Base-by-base conservation (phyloP, 2,888 invertebrate genomes). In the Capitulum mitella region DNA sequence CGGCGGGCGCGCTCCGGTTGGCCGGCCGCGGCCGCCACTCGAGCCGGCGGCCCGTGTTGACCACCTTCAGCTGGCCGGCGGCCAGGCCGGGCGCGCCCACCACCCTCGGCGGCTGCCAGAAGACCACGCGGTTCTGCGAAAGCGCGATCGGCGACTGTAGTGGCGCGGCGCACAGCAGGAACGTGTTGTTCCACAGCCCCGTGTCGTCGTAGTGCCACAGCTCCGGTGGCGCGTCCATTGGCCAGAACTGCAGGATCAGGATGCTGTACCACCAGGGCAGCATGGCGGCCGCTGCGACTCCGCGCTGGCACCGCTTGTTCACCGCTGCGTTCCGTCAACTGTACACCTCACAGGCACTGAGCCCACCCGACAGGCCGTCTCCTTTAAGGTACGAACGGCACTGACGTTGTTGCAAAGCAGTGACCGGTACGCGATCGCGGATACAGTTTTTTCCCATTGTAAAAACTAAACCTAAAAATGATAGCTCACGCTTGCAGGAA, bases 91-190 rank as follows among this genome's bases (percentile, higher is more conserved):
- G 37, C 1, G 37, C 70, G 37, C 34, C 22, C 37, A 37, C 70
- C 70, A 70, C 34, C 70, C 37, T 70, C 22, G 70, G 37, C 70
- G 70, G 70, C 37, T 19, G 37, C 37, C 37, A 37, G 29, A 16
- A n/a, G 16, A 32, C 70, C 14, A 37, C 26, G 6, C 70, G 34
- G 70, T 37, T 14, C 3, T 8, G n/a, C 1, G 37, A 22, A 8
- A 70, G 70, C 22, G 70, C 70, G 22, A 70, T 26, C 22, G 70
- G 70, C 26, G 70, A 70, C 70, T 70, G 70, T 37, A 70, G 70
- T 37, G 70, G 70, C 5, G 16, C 34, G 70, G 22, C 29, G 22
- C 70, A 70, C 70, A 70, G 70, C 19, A 22, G 70, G 70, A 70
- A 70, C 70, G 70, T 70, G 19, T 37, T 8, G 34, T 70, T 32